phyloP scores from a whole-genome alignment of 2,797 vertebrate genomes.

The Gadopsis marmoratus region DNA sequence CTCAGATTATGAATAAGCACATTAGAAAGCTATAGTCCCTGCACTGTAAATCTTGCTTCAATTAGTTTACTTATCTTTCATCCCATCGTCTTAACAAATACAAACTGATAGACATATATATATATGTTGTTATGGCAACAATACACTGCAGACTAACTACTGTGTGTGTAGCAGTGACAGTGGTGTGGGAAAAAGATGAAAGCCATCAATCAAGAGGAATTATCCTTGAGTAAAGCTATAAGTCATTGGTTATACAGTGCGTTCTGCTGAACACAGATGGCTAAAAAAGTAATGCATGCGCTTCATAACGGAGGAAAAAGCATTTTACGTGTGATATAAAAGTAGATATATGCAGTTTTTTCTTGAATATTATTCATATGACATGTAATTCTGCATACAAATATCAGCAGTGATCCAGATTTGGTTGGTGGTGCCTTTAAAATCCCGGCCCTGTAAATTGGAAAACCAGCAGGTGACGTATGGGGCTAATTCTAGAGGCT shows the following conservation, averaged over 20 bases:
- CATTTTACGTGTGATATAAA: background rate
- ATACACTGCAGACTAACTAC: slow-evolving; percentile 24
- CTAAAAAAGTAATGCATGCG: background rate
- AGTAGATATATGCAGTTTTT: too few species aligned
- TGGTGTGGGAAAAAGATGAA: slow-evolving; percentile 2
- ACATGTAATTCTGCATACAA: background rate
- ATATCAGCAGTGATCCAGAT: background rate
- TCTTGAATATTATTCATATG: background rate
- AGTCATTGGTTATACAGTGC: slow-evolving; percentile 28
- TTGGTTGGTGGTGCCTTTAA: background rate
- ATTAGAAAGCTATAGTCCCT: slow-evolving; percentile 8
- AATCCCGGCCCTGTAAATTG: background rate
- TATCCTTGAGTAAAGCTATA: slow-evolving; percentile 36
- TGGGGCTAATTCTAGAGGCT: slow-evolving; percentile 26
- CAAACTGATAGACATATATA: slow-evolving; percentile 1
- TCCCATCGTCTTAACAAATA: slow-evolving; percentile 12
- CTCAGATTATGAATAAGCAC: background rate
- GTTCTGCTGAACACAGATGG: slow-evolving; percentile 32
- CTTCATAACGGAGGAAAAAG: background rate
- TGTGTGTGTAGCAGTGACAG: slow-evolving; percentile 19
- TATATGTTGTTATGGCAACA: slow-evolving; percentile 57
- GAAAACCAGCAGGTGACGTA: slow-evolving; percentile 12
- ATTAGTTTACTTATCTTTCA: slow-evolving; percentile 31
- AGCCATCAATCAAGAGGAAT: slow-evolving; percentile 51
- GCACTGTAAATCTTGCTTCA: slow-evolving; percentile 18